Evolutionary conservation across 2,888 invertebrate species (phyloP).

Genomic region (Crossocerus cetratus): DNA sequence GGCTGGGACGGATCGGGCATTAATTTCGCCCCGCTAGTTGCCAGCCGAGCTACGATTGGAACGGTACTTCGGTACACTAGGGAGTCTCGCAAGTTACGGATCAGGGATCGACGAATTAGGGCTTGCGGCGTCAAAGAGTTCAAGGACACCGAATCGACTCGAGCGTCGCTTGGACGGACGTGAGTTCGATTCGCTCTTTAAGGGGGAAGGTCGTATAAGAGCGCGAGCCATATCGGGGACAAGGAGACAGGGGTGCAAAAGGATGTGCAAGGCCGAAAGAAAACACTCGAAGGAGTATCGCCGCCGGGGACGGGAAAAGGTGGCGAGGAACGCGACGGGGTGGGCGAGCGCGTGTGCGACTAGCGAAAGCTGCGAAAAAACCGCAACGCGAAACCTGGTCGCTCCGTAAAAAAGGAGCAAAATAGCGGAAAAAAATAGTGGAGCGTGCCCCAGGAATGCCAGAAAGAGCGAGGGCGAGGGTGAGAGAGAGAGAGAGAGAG

Average conservation of each 20-base stretch:
- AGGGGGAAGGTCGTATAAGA: too few species aligned
- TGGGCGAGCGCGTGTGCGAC: constrained; percentile 44
- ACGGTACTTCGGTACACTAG: too few species aligned
- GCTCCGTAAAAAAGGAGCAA: constrained; percentile 55
- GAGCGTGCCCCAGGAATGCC: constrained; percentile 46
- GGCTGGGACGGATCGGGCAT: too few species aligned
- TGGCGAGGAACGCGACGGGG: constrained; percentile 11
- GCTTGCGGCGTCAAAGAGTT: too few species aligned
- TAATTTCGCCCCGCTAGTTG: too few species aligned
- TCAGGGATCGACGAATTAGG: constrained; percentile 12
- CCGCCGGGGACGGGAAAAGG: constrained; percentile 20
- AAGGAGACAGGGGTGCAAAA: neutral
- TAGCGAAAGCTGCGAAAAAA: constrained; percentile 65
- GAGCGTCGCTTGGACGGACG: too few species aligned
- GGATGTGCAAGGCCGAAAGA: constrained; percentile 2
- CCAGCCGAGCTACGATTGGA: too few species aligned
- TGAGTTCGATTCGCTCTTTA: too few species aligned
- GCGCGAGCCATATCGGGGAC: neutral
- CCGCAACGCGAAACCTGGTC: constrained; percentile 63
- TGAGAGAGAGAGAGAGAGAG: constrained; percentile 16
- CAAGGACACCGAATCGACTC: too few species aligned
- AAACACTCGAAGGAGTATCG: constrained; percentile 30
- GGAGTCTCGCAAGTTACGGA: too few species aligned
- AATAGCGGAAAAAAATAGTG: constrained; percentile 65
- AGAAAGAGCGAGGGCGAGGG: too few species aligned